Evolutionary conservation across 2,797 vertebrate species (phyloP).

Genomic region (Enteromius radiatus): DNA sequence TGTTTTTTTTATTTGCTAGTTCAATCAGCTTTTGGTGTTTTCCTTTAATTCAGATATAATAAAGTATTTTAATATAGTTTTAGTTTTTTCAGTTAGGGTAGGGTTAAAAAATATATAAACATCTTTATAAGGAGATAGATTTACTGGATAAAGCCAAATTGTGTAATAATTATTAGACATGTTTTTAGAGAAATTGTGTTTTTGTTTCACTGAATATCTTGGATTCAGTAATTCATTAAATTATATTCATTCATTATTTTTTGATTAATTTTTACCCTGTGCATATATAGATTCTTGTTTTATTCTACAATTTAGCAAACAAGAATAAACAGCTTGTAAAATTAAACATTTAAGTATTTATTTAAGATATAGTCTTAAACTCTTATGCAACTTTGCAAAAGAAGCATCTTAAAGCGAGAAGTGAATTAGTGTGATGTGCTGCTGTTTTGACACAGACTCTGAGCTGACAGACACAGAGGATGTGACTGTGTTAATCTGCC

Average conservation of each 20-base stretch:
- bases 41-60: not conserved
- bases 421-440: not conserved
- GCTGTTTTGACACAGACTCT: conserved; percentile 6
- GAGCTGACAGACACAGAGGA: conserved; percentile 30
- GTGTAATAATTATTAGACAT: not conserved
- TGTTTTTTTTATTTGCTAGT: no score
- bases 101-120: not conserved
- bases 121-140: not conserved
- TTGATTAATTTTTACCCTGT: not conserved
- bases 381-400: not conserved
- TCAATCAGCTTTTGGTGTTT: not conserved
- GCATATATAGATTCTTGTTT: not conserved
- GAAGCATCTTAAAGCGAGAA: not conserved
- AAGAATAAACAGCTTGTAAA: not conserved
- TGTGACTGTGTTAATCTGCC: conserved; percentile 47
- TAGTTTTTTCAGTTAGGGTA: no score
- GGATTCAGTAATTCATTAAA: no score
- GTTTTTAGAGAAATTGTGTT: not conserved
- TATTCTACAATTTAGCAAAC: not conserved
- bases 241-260: no score
- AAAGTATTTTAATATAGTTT: not conserved
- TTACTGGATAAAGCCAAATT: not conserved
- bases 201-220: no score
- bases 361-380: not conserved
- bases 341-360: not conserved